Conservation (phyloP, 1,140 invertebrate species). For the Proctacanthus coquilletti region DNA sequence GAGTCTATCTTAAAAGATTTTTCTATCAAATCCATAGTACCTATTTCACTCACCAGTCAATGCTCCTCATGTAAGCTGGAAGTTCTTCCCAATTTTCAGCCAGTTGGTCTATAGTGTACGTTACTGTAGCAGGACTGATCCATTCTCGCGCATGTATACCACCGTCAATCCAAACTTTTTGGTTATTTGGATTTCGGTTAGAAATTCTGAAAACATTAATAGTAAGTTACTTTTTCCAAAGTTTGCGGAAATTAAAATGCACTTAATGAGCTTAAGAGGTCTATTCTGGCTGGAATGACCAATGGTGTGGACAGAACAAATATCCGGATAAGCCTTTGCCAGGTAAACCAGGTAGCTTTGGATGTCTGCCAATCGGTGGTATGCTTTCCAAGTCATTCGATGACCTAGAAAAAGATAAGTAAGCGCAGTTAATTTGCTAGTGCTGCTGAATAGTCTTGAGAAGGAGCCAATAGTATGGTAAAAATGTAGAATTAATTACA, state of each 20-base stretch:
- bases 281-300: slow-evolving; percentile 60
- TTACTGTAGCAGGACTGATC: slow-evolving; percentile 74
- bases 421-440: no score
- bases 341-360: slow-evolving; percentile 59
- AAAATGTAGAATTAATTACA: no score
- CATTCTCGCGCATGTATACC: slow-evolving; percentile 86
- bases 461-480: no score
- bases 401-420: slow-evolving; percentile 39
- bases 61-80: slow-evolving; percentile 49
- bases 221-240: background rate
- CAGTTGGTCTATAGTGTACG: slow-evolving; percentile 67
- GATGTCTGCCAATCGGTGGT: slow-evolving; percentile 57
- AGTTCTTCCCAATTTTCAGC: slow-evolving; percentile 53
- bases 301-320: slow-evolving; percentile 52
- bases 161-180: slow-evolving; percentile 47
- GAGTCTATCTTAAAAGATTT: background rate
- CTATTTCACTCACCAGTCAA: slow-evolving; percentile 63
- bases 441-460: no score
- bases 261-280: slow-evolving; percentile 50
- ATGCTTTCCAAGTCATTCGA: slow-evolving; percentile 65
- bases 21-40: background rate
- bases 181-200: slow-evolving; percentile 40
- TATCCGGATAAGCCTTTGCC: slow-evolving; percentile 48
- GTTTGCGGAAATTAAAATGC: slow-evolving; percentile 6
- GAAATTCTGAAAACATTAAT: slow-evolving; percentile 40